Evolutionary conservation across 2,113 vertebrate genomes (phyloP).

Genomic region (Recurvirostra avosetta): DNA sequence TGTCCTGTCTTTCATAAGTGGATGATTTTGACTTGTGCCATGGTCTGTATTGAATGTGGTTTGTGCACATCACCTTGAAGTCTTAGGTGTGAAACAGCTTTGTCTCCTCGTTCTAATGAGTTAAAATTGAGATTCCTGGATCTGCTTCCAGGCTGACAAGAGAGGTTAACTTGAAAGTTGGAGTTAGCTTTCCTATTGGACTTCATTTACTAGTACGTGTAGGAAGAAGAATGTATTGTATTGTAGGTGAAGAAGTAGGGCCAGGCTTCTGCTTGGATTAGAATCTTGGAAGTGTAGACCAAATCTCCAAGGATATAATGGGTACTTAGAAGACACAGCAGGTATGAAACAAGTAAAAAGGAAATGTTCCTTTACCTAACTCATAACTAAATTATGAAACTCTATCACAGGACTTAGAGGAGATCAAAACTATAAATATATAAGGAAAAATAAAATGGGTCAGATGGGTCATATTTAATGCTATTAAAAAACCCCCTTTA

Average conservation of each 20-base stretch:
- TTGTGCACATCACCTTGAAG: not conserved
- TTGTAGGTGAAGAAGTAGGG: not conserved
- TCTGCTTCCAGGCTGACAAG: not conserved
- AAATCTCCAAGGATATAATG: not conserved
- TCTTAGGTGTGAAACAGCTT: not conserved
- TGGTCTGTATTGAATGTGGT: not conserved
- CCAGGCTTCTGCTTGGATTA: not conserved
- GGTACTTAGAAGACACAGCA: not conserved
- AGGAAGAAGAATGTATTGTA: not conserved
- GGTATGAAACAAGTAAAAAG: not conserved
- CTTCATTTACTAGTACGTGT: not conserved
- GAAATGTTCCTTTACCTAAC: not conserved
- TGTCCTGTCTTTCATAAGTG: not conserved
- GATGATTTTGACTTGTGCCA: not conserved
- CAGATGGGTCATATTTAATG: not conserved
- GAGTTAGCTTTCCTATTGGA: not conserved
- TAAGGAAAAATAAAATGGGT: not conserved
- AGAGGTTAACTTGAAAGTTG: not conserved
- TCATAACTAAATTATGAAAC: not conserved
- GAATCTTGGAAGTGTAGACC: not conserved
- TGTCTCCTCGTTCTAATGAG: not conserved
- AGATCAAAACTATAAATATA: conserved; percentile 22
- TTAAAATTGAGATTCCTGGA: not conserved
- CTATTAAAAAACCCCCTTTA: not conserved
- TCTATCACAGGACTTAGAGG: not conserved